Base-by-base conservation (phyloP, 23 tunicate species). In the Pegea sp. region DNA sequence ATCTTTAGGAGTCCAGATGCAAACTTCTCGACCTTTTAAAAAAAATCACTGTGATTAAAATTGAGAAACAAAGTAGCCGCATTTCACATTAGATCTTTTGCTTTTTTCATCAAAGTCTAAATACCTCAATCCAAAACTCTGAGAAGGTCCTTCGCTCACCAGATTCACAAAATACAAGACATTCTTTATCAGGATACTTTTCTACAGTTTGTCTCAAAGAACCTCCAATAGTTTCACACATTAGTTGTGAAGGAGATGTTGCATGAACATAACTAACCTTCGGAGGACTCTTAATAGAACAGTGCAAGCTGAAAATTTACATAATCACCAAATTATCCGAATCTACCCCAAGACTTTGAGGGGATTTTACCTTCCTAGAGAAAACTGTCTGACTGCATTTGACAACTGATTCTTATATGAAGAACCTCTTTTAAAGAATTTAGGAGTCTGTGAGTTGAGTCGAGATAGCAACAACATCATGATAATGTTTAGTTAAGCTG, bases 91-190 rank as follows among this genome's bases (percentile, higher is more conserved):
- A 16, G 16, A 38, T 38, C 11, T 8, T 38, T 38, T 38, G 46
- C 46, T 38, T 16, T 38, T 38, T 38, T n/a, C n/a, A n/a, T n/a
- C n/a, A n/a, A n/a, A n/a, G n/a, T n/a, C n/a, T n/a, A n/a, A 21
- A 33, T 38, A 84, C 95, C 62, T 84, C 84, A 16, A 57, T 33
- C 60, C 50, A 24, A 52, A 84, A 67, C 49, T 84, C 65, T 25
- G 66, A 25, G 48, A 84, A 84, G 29, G 76, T 84, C 42, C 56
- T 48, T 50, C 95, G 60, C 24, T 48, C 44, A 1, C 61, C 70
- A 28, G 43, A 60, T 19, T 84, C 95, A 64, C 95, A 84, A 43
- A 84, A 84, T 20, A 74, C 81, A 11, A 84, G 53, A 44, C 76
- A 68, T 62, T 84, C 95, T 23, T 53, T 38, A 42, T 84, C 95